Evolutionary conservation across 1,140 invertebrate genomes (phyloP), one percentile per base, ranked within the genome.

Genomic region (Drosophila triauraria): DNA sequence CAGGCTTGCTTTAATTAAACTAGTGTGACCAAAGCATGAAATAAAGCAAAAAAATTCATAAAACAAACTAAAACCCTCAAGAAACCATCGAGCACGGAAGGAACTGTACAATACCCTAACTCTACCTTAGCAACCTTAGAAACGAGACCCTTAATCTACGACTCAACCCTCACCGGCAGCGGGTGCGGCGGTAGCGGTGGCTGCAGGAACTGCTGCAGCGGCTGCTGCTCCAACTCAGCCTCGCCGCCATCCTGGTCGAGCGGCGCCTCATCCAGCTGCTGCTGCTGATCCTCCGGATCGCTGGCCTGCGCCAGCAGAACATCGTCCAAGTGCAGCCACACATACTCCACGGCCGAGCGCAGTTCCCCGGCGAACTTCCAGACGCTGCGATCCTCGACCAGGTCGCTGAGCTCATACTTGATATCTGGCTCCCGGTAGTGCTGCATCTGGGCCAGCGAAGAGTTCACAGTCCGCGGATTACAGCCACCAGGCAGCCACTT

Each of bases 361-460:
- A 88, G 30, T 17, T 88, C 65, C 1, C n/a, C 8, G 10, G 84
- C 78, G 50, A 72, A 88, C 7, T 56, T 71, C 84, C 84, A 88
- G 7, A 38, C 48, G 8, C 59, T 81, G 47, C 84, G 84, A 63
- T 88, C 84, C 27, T 75, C 78, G 0, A 83, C 44, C 5, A 90
- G 27, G 4, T 88, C 78, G 15, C 43, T 17, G 0, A 23, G 5
- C 12, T 74, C 25, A 20, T 88, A 88, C 4, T 65, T 72, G 0
- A 0, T 5, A 9, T 84, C 78, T 12, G 85, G 84, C 30, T 88
- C 88, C 3, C 88, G 75, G 50, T 91, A 91, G 32, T 91, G 88
- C 12, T 91, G 88, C 88, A 91, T 77, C 0, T 91, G 88, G 5
- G 75, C 88, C 23, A 77, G 7, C 0, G 61, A 0, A 0, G 23